Evolutionary conservation across 2,888 invertebrate genomes (phyloP).

Genomic region (Zootermopsis nevadensis): DNA sequence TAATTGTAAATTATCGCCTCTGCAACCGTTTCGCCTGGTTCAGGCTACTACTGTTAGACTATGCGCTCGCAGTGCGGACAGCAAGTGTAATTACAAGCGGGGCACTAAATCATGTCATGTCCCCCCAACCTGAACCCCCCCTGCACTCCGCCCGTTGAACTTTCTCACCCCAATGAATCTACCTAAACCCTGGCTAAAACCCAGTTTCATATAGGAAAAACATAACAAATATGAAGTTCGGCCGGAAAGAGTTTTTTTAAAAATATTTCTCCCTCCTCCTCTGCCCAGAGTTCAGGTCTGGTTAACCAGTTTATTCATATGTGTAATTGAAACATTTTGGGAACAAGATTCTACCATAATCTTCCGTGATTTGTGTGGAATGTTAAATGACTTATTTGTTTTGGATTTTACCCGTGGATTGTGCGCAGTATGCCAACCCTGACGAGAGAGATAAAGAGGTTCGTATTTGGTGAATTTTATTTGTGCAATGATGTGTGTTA

Average conservation of each 20-base stretch:
- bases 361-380: too few relatives aligned
- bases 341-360: not conserved
- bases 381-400: too few relatives aligned
- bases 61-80: constrained; percentile 9
- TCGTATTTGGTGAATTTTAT: too few relatives aligned
- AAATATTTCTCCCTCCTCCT: not conserved
- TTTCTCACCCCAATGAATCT: not conserved
- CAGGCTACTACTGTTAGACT: constrained; percentile 1
- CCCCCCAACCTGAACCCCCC: not conserved
- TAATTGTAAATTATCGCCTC: constrained; percentile 19
- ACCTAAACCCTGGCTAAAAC: constrained; percentile 6
- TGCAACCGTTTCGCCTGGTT: not conserved
- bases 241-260: not conserved
- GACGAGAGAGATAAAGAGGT: too few relatives aligned
- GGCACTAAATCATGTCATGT: constrained; percentile 15
- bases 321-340: not conserved
- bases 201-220: not conserved
- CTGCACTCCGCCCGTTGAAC: not conserved
- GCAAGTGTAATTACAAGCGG: constrained; percentile 21
- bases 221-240: not conserved
- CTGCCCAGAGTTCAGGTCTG: not conserved
- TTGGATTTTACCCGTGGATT: too few relatives aligned
- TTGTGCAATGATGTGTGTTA: too few relatives aligned
- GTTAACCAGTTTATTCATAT: not conserved
- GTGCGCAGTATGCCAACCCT: too few relatives aligned